Evolutionary conservation across 2,888 invertebrate genomes (phyloP), one percentile per base, ranked within the genome.

Genomic region (Mayetiola destructor): DNA sequence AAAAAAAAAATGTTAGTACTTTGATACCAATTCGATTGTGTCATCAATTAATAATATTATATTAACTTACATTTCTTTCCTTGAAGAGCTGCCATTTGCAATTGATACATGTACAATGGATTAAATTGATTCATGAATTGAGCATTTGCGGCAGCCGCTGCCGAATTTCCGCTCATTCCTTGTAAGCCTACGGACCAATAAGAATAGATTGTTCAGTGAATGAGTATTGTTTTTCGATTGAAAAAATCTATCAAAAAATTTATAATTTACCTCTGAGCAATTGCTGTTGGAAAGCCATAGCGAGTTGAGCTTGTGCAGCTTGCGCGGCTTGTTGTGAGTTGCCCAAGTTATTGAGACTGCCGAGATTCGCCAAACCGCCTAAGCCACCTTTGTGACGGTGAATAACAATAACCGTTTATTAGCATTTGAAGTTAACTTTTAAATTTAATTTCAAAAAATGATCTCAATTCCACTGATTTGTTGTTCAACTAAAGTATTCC

Each of bases 121-220:
- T 84, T 85, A 73, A 91, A 89, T 66, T 88, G 88, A 74, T 89
- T 81, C 84, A 92, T 85, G 10, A 53, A 10, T 69, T 91, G 90
- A 48, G 90, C 53, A 53, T 53, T 53, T 53, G 32, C 53, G 18
- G 53, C 53, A 52, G 89, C 88, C 2, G 53, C 30, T 48, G 89
- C 88, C 29, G 70, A 68, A 61, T 70, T 61, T 55, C 69, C 69
- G 62, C 69, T 68, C 27, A 55, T 37, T 37, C 55, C 55, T 18
- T 69, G 69, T 60, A 72, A 63, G 10, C 53, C 53, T 53, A 53
- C 12, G 6, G n/a, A 52, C n/a, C 6, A 40, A 21, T 8, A 18
- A 18, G 20, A 39, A 39, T 32, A 37, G 16, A 37, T 40, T 40
- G 3, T 40, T 16, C 12, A 18, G 10, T 40, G 16, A 52, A 52